These are phyloP conservation scores for Catharus fuscescens DNA, from an alignment of 2,113 vertebrate genomes.

Conservation along the genomic window DNA sequence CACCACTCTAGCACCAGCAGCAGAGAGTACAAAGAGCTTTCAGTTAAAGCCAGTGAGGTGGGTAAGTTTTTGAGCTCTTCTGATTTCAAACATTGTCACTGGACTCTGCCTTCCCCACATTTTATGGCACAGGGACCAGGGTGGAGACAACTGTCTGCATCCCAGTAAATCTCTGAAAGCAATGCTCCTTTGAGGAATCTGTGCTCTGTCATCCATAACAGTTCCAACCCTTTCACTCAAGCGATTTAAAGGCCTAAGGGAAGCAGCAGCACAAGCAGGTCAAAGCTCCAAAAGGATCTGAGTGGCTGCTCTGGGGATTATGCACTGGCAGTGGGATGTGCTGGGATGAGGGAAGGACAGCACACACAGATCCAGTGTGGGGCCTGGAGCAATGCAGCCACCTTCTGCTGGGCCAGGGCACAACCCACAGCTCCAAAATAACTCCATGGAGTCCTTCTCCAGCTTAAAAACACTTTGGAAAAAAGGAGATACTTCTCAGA, in stretches of 20 bases:
- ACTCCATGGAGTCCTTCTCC: background rate
- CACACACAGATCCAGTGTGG: background rate
- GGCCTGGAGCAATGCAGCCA: background rate
- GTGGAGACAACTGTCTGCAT: no score
- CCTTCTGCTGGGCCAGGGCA: background rate
- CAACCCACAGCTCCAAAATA: background rate
- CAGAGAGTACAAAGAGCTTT: background rate
- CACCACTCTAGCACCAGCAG: background rate
- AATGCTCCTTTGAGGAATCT: fast-evolving
- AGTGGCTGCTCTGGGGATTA: background rate
- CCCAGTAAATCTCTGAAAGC: background rate
- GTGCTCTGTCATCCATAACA: fast-evolving
- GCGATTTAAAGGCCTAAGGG: background rate
- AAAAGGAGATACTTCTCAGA: background rate
- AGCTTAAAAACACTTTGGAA: background rate
- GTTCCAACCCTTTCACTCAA: fast-evolving
- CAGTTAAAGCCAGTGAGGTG: background rate
- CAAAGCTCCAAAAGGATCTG: background rate
- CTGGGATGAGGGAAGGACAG: background rate
- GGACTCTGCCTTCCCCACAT: background rate
- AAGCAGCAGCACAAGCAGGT: background rate
- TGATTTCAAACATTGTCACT: background rate
- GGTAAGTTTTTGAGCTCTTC: background rate
- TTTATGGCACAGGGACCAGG: background rate
- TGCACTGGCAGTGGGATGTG: fast-evolving